Conservation (phyloP, 2,113 vertebrate genomes). For the Sebastes schlegelii region DNA sequence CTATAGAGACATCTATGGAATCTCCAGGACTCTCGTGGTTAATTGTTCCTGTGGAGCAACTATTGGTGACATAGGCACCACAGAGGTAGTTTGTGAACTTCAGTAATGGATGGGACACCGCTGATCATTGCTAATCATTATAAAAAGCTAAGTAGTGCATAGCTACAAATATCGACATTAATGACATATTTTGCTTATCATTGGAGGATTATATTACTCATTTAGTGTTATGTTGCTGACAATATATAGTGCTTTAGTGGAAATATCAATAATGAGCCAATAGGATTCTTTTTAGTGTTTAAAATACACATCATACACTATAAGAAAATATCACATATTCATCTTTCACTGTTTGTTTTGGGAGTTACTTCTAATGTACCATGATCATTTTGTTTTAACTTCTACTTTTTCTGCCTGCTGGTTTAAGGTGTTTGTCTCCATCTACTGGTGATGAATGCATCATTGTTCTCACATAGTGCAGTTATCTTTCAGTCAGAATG, state of each 20-base stretch:
- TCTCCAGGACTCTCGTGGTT: rapidly evolving
- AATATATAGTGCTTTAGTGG: neutral
- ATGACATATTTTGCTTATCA: no score
- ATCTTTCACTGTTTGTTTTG: neutral
- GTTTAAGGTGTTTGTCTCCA: slow-evolving; percentile 25
- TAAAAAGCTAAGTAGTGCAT: neutral
- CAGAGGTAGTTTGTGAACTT: slow-evolving; percentile 64
- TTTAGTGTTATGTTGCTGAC: neutral
- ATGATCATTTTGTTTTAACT: no score
- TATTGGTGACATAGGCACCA: rapidly evolving
- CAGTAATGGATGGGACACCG: neutral
- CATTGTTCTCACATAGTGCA: neutral
- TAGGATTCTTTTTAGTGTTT: neutral
- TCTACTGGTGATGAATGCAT: slow-evolving; percentile 1
- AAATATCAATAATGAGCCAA: neutral
- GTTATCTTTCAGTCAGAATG: neutral
- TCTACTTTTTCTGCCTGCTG: neutral
- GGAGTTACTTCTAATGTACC: neutral
- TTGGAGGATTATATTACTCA: no score
- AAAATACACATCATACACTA: neutral
- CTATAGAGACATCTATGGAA: no score
- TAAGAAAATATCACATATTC: neutral
- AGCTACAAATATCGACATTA: no score
- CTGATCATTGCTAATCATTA: neutral
- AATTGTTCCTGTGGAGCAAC: slow-evolving; percentile 27